Conservation (phyloP, 2,113 vertebrate genomes). For the Limanda limanda region DNA sequence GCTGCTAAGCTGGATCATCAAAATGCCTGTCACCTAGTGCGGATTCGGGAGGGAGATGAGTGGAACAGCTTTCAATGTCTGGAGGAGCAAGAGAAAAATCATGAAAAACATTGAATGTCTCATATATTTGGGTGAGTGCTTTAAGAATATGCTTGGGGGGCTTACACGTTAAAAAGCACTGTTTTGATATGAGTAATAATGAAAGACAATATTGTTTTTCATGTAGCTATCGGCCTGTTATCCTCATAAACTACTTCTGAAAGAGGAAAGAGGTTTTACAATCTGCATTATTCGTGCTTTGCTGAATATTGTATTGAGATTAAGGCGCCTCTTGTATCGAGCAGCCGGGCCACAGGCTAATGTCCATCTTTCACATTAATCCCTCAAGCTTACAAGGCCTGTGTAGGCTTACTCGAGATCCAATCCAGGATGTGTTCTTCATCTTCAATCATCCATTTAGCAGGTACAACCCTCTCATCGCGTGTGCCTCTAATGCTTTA, state of each 20-base stretch:
- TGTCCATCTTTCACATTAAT: slow-evolving; percentile 34
- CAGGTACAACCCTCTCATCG: background rate
- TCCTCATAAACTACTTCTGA: background rate
- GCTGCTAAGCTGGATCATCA: no score
- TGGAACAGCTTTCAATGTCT: no score
- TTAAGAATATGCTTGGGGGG: background rate
- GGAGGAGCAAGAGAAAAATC: no score
- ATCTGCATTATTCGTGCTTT: background rate
- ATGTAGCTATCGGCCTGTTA: background rate
- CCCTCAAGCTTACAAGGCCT: background rate
- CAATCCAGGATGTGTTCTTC: slow-evolving; percentile 26
- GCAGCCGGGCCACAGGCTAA: slow-evolving; percentile 2
- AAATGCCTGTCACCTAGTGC: no score
- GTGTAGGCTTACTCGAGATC: slow-evolving; percentile 19
- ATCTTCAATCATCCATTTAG: slow-evolving; percentile 24
- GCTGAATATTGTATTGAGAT: slow-evolving; percentile 20
- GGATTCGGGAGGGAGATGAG: no score
- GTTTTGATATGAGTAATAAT: no score
- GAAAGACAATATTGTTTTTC: background rate
- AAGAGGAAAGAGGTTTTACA: background rate
- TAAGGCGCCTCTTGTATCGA: background rate
- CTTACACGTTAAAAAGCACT: no score
- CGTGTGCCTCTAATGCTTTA: background rate
- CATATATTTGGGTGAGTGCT: no score
- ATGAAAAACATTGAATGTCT: no score